Percentiles rank a stretch among this genome's conserved stretches.
These are phyloP conservation scores for Beaufortia kweichowensis DNA, from an alignment of 2,113 vertebrate genomes.

Conservation along the genomic window DNA sequence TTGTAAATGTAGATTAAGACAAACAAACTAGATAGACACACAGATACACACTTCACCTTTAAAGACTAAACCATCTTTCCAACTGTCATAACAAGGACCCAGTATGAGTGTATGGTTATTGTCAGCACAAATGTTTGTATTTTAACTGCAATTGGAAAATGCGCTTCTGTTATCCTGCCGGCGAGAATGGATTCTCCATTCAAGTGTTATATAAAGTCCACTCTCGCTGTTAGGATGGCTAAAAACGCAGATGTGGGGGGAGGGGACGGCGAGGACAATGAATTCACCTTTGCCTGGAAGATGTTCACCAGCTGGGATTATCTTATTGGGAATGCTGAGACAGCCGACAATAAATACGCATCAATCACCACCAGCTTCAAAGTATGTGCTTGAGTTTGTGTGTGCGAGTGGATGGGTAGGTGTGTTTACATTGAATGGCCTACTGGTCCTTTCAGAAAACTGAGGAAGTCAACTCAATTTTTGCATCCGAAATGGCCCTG, in stretches of 20 bases:
- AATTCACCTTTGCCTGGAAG: slow-evolving; percentile 96
- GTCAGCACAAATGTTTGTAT: not conserved
- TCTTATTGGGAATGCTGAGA: slow-evolving; percentile 95
- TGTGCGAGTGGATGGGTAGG: not conserved
- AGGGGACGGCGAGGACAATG: slow-evolving; percentile 83
- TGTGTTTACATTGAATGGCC: not conserved
- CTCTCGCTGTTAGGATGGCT: slow-evolving; percentile 84
- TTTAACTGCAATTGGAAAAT: slow-evolving; percentile 45
- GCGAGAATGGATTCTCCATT: slow-evolving; percentile 54
- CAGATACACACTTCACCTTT: not conserved
- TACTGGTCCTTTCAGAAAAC: slow-evolving; percentile 12
- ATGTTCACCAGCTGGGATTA: slow-evolving; percentile 99
- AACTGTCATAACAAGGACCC: not conserved
- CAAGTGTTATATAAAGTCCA: slow-evolving; percentile 48
- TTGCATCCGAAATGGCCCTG: not conserved
- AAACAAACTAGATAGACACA: too few species aligned
- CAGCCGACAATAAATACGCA: slow-evolving; percentile 94
- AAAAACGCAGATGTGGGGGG: slow-evolving; percentile 88
- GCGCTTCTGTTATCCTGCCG: slow-evolving; percentile 60
- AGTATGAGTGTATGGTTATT: not conserved
- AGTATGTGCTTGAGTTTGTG: slow-evolving; percentile 70
- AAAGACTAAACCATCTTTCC: not conserved
- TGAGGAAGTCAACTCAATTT: not conserved
- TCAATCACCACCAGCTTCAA: slow-evolving; percentile 99
- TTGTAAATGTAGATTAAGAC: too few species aligned